Percentiles rank a stretch among this genome's conserved stretches.
These are phyloP conservation scores for Pristionchus japonicus DNA, from an alignment of 2,888 invertebrate genomes.

Conservation along the genomic window DNA sequence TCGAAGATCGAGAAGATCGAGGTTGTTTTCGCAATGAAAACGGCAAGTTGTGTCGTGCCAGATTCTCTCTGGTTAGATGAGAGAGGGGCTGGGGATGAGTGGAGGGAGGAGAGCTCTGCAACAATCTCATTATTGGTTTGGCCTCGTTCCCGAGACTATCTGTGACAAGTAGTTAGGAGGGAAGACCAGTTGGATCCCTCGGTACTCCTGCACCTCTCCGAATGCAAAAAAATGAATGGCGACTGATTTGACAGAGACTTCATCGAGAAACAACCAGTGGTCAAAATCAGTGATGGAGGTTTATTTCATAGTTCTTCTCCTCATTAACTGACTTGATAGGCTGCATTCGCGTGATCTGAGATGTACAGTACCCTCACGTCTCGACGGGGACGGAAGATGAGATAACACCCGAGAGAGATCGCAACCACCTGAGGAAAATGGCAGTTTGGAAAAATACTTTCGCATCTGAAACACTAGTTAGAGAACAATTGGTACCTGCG, in stretches of 20 bases:
- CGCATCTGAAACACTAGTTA: too few relatives aligned
- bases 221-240: not conserved
- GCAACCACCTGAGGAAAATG: constrained; percentile 35
- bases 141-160: not conserved
- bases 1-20: not conserved
- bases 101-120: constrained; percentile 44
- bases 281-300: not conserved
- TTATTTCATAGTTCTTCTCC: not conserved
- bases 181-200: not conserved
- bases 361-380: constrained; percentile 44
- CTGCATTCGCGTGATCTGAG: constrained; percentile 46
- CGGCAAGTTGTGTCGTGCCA: constrained; percentile 40
- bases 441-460: too few relatives aligned
- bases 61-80: constrained; percentile 37
- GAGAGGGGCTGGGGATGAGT: constrained; percentile 45
- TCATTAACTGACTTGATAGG: not conserved
- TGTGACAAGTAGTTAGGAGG: not conserved
- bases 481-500: constrained; percentile 51
- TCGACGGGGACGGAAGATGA: constrained; percentile 26
- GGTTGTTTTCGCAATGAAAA: constrained; percentile 22
- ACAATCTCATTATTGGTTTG: not conserved
- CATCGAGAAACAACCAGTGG: too few relatives aligned
- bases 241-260: too few relatives aligned
- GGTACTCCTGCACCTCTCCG: not conserved
- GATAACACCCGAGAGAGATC: constrained; percentile 30